Conservation (phyloP, 2,888 invertebrate genomes). For the Rotaria macrura region DNA sequence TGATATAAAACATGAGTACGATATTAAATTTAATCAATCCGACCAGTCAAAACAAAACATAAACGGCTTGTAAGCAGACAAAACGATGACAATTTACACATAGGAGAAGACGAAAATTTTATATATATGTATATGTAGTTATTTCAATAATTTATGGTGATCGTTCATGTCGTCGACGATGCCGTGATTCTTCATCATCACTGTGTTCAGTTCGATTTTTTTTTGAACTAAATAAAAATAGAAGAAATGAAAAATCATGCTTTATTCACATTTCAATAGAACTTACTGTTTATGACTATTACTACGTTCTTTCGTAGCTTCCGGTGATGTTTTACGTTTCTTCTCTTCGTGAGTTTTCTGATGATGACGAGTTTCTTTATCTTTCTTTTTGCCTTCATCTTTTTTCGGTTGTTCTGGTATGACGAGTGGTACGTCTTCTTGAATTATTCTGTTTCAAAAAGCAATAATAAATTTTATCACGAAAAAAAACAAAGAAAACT, state of each 20-base stretch:
- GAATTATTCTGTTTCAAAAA: neutral
- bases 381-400: neutral
- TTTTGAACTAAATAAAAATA: conserved; percentile 3
- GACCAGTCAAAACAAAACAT: neutral
- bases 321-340: neutral
- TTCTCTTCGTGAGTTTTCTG: neutral
- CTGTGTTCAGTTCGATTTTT: neutral
- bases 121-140: too few relatives aligned
- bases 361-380: neutral
- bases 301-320: neutral
- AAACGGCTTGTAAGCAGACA: neutral
- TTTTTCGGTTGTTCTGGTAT: neutral
- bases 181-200: conserved; percentile 5
- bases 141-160: neutral
- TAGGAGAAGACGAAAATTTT: too few relatives aligned
- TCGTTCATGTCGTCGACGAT: neutral
- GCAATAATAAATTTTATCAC: neutral
- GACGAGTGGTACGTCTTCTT: neutral
- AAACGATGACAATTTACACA: neutral
- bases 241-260: neutral
- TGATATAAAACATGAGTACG: neutral
- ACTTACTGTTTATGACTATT: conserved; percentile 4
- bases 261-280: neutral
- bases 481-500: too few relatives aligned
- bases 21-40: neutral